A percentile compares a stretch with the other conserved stretches of the same genome.
phyloP scores from a whole-genome alignment of 2,797 vertebrate species.

The Chloroceryle inda region DNA sequence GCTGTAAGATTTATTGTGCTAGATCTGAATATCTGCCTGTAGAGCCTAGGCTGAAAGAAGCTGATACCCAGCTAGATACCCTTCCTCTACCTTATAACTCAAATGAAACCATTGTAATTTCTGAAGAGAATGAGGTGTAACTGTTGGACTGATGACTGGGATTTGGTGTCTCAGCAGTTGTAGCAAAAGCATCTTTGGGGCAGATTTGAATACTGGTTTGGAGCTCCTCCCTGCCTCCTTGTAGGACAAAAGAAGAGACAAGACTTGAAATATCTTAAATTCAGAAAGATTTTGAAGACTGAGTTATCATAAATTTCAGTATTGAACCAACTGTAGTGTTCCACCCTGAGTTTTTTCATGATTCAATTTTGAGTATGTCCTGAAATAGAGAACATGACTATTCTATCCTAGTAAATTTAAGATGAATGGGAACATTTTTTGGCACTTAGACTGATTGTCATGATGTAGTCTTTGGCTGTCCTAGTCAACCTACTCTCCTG shows the following conservation, averaged over 20 bases:
- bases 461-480: neutral
- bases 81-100: neutral
- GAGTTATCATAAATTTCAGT: neutral
- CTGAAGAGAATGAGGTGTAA: neutral
- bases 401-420: neutral
- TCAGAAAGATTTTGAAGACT: neutral
- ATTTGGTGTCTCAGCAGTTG: neutral
- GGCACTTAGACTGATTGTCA: neutral
- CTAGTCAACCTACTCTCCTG: neutral
- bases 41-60: neutral
- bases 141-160: rapidly evolving
- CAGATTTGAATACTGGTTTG: neutral
- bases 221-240: neutral
- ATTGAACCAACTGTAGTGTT: neutral
- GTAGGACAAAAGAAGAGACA: neutral
- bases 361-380: neutral
- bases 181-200: neutral
- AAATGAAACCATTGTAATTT: neutral
- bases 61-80: neutral
- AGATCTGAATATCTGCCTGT: neutral
- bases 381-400: neutral
- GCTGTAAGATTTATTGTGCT: neutral
- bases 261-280: neutral
- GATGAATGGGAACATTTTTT: neutral
- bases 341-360: neutral